Evolutionary conservation across 23 tunicate genomes (phyloP).

Genomic region (Oikopleura vanhoeffeni): DNA sequence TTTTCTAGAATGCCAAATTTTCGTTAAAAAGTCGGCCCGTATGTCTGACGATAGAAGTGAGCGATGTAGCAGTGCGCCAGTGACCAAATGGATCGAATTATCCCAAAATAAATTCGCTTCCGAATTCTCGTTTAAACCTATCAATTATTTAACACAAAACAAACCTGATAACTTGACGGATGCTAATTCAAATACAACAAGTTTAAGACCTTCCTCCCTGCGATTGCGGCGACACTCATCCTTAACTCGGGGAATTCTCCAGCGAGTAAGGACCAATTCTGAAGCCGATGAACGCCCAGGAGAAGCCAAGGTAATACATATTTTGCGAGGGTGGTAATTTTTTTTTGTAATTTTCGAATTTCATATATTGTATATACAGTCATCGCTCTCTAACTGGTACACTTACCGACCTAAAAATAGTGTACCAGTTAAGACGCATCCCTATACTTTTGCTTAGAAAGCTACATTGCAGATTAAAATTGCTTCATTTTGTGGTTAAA

Average conservation of each 20-base stretch:
- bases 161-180: background rate
- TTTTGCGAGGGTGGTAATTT: too few relatives aligned
- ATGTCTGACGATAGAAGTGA: background rate
- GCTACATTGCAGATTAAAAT: too few relatives aligned
- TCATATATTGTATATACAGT: too few relatives aligned
- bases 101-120: background rate
- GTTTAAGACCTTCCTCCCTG: too few relatives aligned
- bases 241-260: background rate
- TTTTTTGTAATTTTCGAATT: too few relatives aligned
- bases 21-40: background rate
- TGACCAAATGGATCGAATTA: background rate
- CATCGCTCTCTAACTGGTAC: too few relatives aligned
- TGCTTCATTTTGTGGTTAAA: too few relatives aligned
- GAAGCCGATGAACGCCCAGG: constrained; percentile 7
- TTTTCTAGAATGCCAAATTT: background rate
- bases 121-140: background rate
- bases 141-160: too few relatives aligned
- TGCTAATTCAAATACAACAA: too few relatives aligned
- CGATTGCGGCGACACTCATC: constrained; percentile 14
- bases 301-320: constrained; percentile 15
- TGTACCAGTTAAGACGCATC: too few relatives aligned
- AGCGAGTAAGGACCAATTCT: background rate
- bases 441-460: too few relatives aligned
- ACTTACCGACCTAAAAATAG: too few relatives aligned
- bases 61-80: background rate